Base-by-base conservation (phyloP, 2,797 vertebrate species). In the Numenius phaeopus region DNA sequence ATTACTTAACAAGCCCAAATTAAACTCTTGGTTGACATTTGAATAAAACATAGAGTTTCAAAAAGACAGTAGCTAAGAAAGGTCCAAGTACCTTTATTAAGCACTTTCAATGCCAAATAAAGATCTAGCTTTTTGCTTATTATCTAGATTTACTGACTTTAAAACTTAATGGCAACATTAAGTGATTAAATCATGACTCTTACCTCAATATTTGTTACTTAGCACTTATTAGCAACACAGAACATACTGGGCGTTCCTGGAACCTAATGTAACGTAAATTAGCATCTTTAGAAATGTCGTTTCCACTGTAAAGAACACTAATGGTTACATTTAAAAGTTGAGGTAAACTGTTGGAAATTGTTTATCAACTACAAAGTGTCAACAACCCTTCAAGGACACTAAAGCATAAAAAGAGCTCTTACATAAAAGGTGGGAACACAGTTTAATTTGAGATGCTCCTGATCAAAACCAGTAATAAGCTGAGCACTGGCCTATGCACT, bases 1-100 rank as follows among this genome's bases (percentile, higher is more conserved):
- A 94, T 83, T 96, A 96, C 85, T 96, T 93, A 95, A 96, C 7
- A 91, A 78, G 78, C 42, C 81, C 75, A 95, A 96, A 97, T 96
- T 89, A 96, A 95, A 95, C 75, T 90, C 83, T 83, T 57, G 18
- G 47, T 95, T 93, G 88, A 94, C 87, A 94, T 89, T 7, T 87
- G 78, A 96, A 94, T 94, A 91, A 91, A 95, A 94, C 66, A 84
- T 16, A 77, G 78, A 75, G 64, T 71, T 91, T 94, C 83, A 80
- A 73, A 95, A 94, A 93, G 86, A 89, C 78, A 90, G 94, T 15
- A 83, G 89, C 83, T 76, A 61, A 93, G 88, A 85, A 85, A 80
- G 44, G 61, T 92, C 92, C 94, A 96, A 92, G 54, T 81, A 62
- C 79, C 78, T 92, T 92, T 91, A 96, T 87, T 69, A 94, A 79